phyloP scores from a whole-genome alignment of 2,797 vertebrate species.

The Epinephelus malabaricus region DNA sequence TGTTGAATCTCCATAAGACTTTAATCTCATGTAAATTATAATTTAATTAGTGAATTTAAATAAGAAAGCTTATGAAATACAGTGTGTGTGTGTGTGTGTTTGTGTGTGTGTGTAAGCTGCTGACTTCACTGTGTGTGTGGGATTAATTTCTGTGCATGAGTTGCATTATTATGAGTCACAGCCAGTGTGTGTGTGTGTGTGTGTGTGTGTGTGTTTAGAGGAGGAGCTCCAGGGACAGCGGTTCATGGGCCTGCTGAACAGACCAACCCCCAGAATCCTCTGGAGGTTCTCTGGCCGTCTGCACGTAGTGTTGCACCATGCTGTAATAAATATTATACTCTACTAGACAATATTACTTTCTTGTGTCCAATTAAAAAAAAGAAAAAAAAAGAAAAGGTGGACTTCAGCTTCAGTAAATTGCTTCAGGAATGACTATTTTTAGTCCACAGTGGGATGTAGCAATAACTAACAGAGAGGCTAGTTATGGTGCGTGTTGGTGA shows the following conservation, averaged over 20 bases:
- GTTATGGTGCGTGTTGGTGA: constrained; percentile 11
- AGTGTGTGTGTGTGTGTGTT: constrained; percentile 15
- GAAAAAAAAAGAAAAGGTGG: not conserved
- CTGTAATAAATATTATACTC: not conserved
- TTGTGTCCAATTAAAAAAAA: not conserved
- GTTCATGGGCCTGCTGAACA: constrained; percentile 27
- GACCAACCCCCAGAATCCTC: constrained; percentile 8
- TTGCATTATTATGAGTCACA: constrained; percentile 60
- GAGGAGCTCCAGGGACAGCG: constrained; percentile 2
- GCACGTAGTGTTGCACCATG: not conserved
- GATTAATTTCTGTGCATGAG: constrained; percentile 60
- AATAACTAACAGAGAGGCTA: not conserved
- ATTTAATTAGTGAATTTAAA: constrained; percentile 76
- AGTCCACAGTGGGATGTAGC: not conserved
- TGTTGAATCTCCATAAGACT: constrained; percentile 72
- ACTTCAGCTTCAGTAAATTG: not conserved
- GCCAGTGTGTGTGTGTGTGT: constrained; percentile 12
- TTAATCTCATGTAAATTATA: constrained; percentile 80
- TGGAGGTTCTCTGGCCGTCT: constrained; percentile 45
- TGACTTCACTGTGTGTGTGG: constrained; percentile 51
- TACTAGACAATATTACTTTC: not conserved
- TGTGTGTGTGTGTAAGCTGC: constrained; percentile 41
- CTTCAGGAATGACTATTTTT: not conserved
- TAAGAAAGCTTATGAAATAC: constrained; percentile 42
- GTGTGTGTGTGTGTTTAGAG: constrained; percentile 20